Percentiles rank a stretch among this genome's conserved stretches.
Conservation (phyloP, 2,888 invertebrate species). For the Eulithis prunata region DNA sequence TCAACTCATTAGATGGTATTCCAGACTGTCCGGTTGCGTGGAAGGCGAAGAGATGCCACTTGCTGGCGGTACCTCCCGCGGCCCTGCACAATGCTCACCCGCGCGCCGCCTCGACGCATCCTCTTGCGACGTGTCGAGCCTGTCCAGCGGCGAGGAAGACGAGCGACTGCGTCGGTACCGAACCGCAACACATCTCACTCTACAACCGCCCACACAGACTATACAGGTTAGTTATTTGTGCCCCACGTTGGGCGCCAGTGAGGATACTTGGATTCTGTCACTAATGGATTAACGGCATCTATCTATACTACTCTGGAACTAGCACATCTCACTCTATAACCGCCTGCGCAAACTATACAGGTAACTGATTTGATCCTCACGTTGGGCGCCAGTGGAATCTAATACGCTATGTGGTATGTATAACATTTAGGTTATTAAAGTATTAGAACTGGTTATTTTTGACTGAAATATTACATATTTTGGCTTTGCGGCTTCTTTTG, state of each 20-base stretch:
- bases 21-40: slow-evolving; percentile 76
- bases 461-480: too few species aligned
- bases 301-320: neutral
- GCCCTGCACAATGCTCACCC: slow-evolving; percentile 78
- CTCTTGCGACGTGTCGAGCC: slow-evolving; percentile 78
- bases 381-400: slow-evolving; percentile 3
- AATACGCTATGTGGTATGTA: too few species aligned
- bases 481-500: too few species aligned
- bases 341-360: slow-evolving; percentile 52
- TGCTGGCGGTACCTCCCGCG: slow-evolving; percentile 65
- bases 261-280: neutral
- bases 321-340: slow-evolving; percentile 47
- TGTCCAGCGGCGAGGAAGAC: slow-evolving; percentile 82
- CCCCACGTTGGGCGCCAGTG: slow-evolving; percentile 15
- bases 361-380: slow-evolving; percentile 12
- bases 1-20: slow-evolving; percentile 21
- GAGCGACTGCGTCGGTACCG: slow-evolving; percentile 78
- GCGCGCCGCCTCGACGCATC: slow-evolving; percentile 79
- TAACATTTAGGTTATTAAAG: too few species aligned
- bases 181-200: slow-evolving; percentile 58
- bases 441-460: too few species aligned
- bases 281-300: too few species aligned
- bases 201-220: slow-evolving; percentile 52
- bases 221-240: slow-evolving; percentile 37
- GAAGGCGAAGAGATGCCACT: slow-evolving; percentile 80